phyloP scores from a whole-genome alignment of 2,888 invertebrate genomes.

The Pegoplata infirma region DNA sequence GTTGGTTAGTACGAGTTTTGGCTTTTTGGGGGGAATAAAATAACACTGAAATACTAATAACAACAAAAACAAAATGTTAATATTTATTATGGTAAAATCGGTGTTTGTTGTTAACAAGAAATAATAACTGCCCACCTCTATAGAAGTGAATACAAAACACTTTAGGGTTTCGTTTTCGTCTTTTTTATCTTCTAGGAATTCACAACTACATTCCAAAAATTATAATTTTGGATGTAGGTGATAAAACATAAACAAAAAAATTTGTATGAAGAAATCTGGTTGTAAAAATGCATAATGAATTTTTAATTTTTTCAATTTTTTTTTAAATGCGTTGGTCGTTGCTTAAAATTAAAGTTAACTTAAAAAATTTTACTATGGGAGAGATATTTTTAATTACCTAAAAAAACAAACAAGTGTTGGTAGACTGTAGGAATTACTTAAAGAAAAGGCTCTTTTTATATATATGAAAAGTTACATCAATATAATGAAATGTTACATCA shows the following conservation, averaged over 20 bases:
- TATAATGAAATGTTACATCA: too few species aligned
- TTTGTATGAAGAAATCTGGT: conserved; percentile 38
- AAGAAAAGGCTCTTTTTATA: background rate
- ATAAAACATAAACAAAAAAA: conserved; percentile 14
- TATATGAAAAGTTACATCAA: too few species aligned
- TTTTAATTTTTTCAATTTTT: conserved; percentile 4
- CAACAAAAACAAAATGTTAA: conserved; percentile 23
- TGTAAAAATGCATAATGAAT: conserved; percentile 33
- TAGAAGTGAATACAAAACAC: conserved; percentile 1
- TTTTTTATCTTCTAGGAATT: conserved; percentile 42
- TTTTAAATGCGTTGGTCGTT: conserved; percentile 2
- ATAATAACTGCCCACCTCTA: conserved; percentile 10
- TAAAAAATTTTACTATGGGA: background rate
- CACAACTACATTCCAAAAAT: conserved; percentile 27
- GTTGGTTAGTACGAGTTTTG: conserved; percentile 7
- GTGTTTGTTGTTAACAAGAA: conserved; percentile 14
- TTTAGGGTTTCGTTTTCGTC: background rate
- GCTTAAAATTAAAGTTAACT: background rate
- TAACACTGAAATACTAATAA: too few species aligned
- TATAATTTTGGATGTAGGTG: conserved; percentile 36
- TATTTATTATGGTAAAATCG: conserved; percentile 15
- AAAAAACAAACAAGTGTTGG: background rate
- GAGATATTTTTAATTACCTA: background rate
- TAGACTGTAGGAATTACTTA: background rate
- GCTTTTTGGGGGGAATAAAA: conserved; percentile 9